A percentile compares a stretch with the other conserved stretches of the same genome.
phyloP scores from a whole-genome alignment of 2,888 invertebrate genomes.

The Hyalella azteca region DNA sequence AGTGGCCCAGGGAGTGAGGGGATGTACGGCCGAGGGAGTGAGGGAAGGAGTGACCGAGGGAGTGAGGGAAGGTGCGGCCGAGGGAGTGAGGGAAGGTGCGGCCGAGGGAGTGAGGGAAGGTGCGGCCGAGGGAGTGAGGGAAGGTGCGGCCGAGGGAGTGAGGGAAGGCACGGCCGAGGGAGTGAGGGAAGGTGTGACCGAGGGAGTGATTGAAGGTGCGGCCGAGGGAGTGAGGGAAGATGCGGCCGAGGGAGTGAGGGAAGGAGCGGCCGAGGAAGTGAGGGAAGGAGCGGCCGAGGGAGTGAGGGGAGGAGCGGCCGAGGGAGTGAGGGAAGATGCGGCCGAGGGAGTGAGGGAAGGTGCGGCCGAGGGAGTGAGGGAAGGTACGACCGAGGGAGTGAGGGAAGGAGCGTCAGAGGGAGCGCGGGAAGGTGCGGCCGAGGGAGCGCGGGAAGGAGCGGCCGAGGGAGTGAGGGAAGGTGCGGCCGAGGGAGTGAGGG shows the following conservation, averaged over 20 bases:
- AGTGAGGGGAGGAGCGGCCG: background rate
- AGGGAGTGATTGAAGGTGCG: too few relatives aligned
- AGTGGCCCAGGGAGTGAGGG: background rate
- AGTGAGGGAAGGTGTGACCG: too few relatives aligned
- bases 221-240: background rate
- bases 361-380: background rate
- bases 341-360: background rate
- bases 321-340: background rate
- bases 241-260: background rate
- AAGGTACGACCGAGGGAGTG: background rate
- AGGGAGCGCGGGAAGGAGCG: background rate
- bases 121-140: too few relatives aligned
- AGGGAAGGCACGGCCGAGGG: too few relatives aligned
- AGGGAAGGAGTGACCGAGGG: too few relatives aligned
- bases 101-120: too few relatives aligned
- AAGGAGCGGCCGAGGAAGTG: background rate
- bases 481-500: too few relatives aligned
- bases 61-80: too few relatives aligned
- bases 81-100: too few relatives aligned
- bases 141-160: too few relatives aligned
- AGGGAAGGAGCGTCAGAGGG: background rate
- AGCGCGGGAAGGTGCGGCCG: conserved; percentile 6
- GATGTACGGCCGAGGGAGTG: background rate
- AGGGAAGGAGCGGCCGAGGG: background rate
- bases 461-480: background rate